Evolutionary conservation across 2,797 vertebrate species (phyloP).

Genomic region (Pterois miles): DNA sequence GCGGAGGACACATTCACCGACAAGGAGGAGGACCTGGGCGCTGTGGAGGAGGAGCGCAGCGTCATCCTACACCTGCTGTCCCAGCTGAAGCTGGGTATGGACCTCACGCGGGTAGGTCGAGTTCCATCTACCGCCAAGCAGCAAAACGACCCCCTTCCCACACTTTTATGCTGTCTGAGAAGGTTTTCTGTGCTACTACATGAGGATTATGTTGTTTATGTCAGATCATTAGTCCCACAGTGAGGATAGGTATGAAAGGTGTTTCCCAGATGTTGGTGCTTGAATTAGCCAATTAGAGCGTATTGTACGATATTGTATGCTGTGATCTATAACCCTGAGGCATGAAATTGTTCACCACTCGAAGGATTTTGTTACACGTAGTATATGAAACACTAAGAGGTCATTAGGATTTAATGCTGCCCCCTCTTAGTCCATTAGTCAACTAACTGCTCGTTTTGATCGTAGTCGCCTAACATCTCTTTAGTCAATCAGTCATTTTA

Average conservation of each 20-base stretch:
- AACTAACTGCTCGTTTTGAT: no score
- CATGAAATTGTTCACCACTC: not conserved
- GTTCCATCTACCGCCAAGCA: slow-evolving; percentile 31
- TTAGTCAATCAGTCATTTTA: no score
- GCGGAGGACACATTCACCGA: slow-evolving; percentile 87
- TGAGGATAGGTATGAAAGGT: not conserved
- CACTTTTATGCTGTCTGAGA: not conserved
- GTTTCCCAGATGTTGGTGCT: not conserved
- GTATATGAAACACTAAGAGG: not conserved
- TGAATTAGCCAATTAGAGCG: not conserved
- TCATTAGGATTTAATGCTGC: no score
- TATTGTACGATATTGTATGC: not conserved
- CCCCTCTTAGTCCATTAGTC: no score
- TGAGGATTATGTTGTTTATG: not conserved
- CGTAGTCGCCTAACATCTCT: no score
- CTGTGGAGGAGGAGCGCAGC: slow-evolving; percentile 96
- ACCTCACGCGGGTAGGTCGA: slow-evolving; percentile 92
- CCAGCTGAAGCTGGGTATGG: slow-evolving; percentile 99
- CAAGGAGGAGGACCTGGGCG: slow-evolving; percentile 93
- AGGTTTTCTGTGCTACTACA: not conserved
- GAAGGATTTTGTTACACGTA: not conserved
- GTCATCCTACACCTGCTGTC: slow-evolving; percentile 98
- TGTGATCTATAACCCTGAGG: not conserved
- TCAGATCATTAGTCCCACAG: not conserved
- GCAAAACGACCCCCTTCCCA: not conserved